Base-by-base conservation (phyloP, 2,113 vertebrate genomes). In the Fulmarus glacialis region DNA sequence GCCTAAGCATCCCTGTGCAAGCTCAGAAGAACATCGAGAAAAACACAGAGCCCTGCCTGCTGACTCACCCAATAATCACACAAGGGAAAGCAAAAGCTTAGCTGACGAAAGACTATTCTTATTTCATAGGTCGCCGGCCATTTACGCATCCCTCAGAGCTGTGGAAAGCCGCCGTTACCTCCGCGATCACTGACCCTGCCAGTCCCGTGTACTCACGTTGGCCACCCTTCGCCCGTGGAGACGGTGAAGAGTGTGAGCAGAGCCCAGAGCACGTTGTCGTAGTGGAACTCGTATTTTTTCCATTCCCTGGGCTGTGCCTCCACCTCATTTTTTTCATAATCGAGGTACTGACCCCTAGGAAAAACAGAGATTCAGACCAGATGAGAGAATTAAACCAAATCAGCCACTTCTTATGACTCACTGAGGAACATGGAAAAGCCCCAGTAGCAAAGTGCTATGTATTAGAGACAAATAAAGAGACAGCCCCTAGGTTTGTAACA, bases 201-300 rank as follows among this genome's bases (percentile, higher is more conserved):
- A 30, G 71, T 2, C 27, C 67, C 3, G 0, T 0, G 8, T 75
- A 99, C 99, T 99, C 97, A 99, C 99, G 98, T 99, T 52, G 99
- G 99, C 99, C 99, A 99, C 55, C 99, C 99, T 94, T 99, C 99
- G 30, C 99, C 99, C 0, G 99, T 99, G 89, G 99, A 99, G 72
- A 99, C 99, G 0, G 99, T 99, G 98, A 99, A 99, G 43, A 99
- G 99, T 0, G 99, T 99, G 74, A 99, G 98, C 95, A 99, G 98
- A 40, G 99, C 99, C 99, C 99, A 99, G 74, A 99, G 99, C 81
- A 99, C 99, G 1, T 99, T 99, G 98, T 99, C 99, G 0, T 99
- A 99, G 96, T 99, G 99, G 87, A 99, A 99, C 30, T 99, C 99
- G 0, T 99, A 99, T 38, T 99, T 99, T 92, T 98, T 99, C 99